A percentile compares a stretch with the other conserved stretches of the same genome.
These are phyloP conservation scores for Ophion ventricosus DNA, from an alignment of 2,888 invertebrate species.

Conservation along the genomic window DNA sequence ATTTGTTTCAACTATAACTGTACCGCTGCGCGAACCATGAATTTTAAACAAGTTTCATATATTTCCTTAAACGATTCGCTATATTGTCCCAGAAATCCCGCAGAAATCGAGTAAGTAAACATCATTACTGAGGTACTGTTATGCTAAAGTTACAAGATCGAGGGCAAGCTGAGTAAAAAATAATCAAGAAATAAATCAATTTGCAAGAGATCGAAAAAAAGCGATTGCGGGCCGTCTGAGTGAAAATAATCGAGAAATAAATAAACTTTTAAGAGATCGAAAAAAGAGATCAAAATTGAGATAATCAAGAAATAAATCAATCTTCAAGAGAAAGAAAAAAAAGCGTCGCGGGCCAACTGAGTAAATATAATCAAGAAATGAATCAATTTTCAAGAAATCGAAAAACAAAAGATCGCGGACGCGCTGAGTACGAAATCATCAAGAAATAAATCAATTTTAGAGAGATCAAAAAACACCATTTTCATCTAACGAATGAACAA, in stretches of 20 bases:
- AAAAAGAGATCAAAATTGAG: background rate
- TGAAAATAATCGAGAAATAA: background rate
- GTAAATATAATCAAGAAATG: background rate
- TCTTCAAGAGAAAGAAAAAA: background rate
- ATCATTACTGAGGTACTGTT: background rate
- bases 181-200: background rate
- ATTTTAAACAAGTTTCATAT: slow-evolving; percentile 44
- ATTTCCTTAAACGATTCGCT: slow-evolving; percentile 34
- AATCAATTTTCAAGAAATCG: background rate
- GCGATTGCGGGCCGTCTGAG: background rate
- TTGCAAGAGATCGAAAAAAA: background rate
- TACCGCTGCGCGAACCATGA: slow-evolving; percentile 25
- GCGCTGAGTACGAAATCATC: background rate
- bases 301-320: background rate
- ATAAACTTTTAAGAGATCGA: background rate
- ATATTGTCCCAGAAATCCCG: background rate
- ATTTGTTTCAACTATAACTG: slow-evolving; percentile 41
- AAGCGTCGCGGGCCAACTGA: background rate
- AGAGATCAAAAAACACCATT: background rate
- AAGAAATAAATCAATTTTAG: background rate
- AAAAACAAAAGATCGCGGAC: background rate
- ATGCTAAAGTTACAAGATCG: slow-evolving; percentile 22
- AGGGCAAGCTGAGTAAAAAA: background rate
- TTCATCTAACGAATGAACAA: background rate
- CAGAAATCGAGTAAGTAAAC: slow-evolving; percentile 19